These are phyloP conservation scores for Scomber colias DNA, from an alignment of 2,113 vertebrate species.

Conservation along the genomic window DNA sequence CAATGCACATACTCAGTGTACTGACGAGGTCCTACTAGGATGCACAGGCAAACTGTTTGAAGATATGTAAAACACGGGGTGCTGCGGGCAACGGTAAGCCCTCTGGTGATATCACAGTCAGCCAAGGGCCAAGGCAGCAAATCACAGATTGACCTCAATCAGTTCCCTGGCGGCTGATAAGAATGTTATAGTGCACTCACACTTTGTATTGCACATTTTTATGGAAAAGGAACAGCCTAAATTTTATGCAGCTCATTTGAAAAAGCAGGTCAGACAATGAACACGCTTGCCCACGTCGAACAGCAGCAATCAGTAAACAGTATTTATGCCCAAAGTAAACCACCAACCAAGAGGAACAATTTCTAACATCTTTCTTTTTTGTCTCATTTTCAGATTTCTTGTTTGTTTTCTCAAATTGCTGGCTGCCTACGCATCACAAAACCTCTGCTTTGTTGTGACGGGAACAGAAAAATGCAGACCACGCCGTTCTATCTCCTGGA, in stretches of 20 bases:
- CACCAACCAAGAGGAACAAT: slow-evolving; percentile 2
- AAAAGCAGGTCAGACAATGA: slow-evolving; percentile 35
- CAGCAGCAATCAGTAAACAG: slow-evolving; percentile 1
- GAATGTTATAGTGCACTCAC: slow-evolving; percentile 25
- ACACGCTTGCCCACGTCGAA: background rate
- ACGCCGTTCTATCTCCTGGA: background rate
- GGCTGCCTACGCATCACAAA: slow-evolving; percentile 1
- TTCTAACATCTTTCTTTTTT: background rate
- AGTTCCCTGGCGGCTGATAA: slow-evolving; percentile 60
- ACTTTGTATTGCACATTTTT: slow-evolving; percentile 42
- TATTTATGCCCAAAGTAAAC: background rate
- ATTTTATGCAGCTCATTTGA: slow-evolving; percentile 5
- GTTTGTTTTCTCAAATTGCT: slow-evolving; percentile 39
- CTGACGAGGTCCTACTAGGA: slow-evolving; percentile 16
- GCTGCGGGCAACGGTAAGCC: slow-evolving; percentile 53
- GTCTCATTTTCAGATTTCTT: background rate
- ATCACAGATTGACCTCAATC: slow-evolving; percentile 83
- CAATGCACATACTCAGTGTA: slow-evolving; percentile 8
- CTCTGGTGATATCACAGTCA: slow-evolving; percentile 60
- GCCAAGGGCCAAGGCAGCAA: slow-evolving; percentile 58
- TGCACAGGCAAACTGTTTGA: slow-evolving; percentile 49
- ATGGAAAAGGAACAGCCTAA: slow-evolving; percentile 19
- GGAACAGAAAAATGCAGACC: slow-evolving; percentile 31
- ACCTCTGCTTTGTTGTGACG: background rate
- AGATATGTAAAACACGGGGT: slow-evolving; percentile 46